Percentiles rank a stretch among this genome's conserved stretches.
Conservation (phyloP, 2,797 vertebrate genomes). For the Eulemur mongoz region DNA sequence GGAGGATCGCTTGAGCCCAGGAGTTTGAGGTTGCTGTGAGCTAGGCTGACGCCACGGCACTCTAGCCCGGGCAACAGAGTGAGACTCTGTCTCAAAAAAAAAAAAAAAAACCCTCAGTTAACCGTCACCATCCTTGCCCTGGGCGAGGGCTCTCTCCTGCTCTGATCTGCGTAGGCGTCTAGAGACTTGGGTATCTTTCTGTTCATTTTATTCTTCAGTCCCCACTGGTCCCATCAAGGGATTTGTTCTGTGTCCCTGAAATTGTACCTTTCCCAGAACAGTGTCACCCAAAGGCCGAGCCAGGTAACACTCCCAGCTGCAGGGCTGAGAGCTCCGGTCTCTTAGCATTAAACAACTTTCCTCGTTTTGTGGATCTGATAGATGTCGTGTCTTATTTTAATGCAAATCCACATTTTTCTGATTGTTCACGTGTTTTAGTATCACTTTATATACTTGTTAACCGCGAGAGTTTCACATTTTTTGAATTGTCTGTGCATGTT, state of each 20-base stretch:
- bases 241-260: background rate
- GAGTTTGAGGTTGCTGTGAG: no score
- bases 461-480: background rate
- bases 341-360: background rate
- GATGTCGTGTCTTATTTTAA: background rate
- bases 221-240: background rate
- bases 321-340: background rate
- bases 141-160: background rate
- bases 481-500: background rate
- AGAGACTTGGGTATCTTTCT: background rate
- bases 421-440: background rate
- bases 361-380: background rate
- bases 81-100: no score
- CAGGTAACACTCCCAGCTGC: background rate
- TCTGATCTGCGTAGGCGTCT: background rate
- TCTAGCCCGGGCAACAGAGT: no score
- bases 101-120: background rate
- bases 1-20: no score
- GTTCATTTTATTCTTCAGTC: background rate
- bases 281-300: background rate
- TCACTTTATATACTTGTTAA: background rate
- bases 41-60: no score
- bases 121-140: no score
- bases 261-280: background rate
- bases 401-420: background rate